Evolutionary conservation across 2,888 invertebrate genomes (phyloP).

Genomic region (Julus scandinavius): DNA sequence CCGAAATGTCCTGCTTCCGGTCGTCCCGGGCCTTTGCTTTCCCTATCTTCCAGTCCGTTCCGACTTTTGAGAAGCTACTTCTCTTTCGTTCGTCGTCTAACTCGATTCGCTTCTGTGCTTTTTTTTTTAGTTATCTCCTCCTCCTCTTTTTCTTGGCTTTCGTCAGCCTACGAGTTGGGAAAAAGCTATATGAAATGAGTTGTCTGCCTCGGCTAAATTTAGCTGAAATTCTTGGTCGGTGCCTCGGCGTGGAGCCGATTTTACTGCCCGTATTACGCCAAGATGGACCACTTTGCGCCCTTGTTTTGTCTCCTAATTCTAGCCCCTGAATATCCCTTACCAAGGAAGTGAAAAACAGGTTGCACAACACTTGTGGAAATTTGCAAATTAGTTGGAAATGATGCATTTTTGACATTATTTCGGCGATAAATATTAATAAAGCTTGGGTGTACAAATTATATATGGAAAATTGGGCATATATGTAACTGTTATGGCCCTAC

Average conservation of each 20-base stretch:
- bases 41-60: background rate
- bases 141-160: too few relatives aligned
- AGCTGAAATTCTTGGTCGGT: slow-evolving; percentile 5
- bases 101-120: background rate
- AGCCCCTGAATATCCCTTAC: background rate
- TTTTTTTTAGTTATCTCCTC: too few relatives aligned
- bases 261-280: background rate
- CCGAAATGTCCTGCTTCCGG: background rate
- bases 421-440: too few relatives aligned
- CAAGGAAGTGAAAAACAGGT: background rate
- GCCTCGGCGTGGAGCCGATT: background rate
- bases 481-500: too few relatives aligned
- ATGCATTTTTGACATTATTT: too few relatives aligned
- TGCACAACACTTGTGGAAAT: too few relatives aligned
- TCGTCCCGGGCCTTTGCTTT: background rate
- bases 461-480: too few relatives aligned
- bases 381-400: too few relatives aligned
- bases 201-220: background rate
- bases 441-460: too few relatives aligned
- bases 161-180: background rate
- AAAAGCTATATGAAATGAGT: background rate
- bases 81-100: background rate
- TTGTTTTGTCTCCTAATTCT: background rate
- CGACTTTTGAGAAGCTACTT: background rate
- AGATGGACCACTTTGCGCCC: background rate